Conservation (phyloP, 37 sponge, comb jelly and placozoan genomes). For the Lycopodina hypogea region DNA sequence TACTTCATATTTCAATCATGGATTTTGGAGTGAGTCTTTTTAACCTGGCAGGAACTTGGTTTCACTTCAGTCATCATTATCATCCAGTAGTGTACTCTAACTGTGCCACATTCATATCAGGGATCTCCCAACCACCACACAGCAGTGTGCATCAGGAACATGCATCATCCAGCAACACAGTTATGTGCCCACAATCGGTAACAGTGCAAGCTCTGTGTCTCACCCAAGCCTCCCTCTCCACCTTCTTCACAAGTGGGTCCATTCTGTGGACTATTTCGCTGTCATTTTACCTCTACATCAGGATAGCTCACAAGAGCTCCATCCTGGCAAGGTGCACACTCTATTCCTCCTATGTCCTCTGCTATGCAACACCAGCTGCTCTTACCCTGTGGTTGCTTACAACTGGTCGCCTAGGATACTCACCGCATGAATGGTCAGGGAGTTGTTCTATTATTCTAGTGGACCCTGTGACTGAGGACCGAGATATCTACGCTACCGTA, state of each 20-base stretch:
- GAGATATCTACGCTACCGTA: conserved; percentile 14
- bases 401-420: conserved; percentile 47
- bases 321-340: neutral
- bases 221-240: conserved; percentile 30
- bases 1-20: conserved; percentile 69
- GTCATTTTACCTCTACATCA: conserved; percentile 38
- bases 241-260: conserved; percentile 35
- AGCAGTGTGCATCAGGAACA: neutral
- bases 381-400: conserved; percentile 41
- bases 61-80: conserved; percentile 45
- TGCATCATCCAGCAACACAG: neutral
- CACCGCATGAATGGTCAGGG: conserved; percentile 65
- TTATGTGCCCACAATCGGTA: neutral
- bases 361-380: conserved; percentile 53
- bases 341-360: conserved; percentile 20
- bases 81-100: neutral
- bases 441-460: conserved; percentile 57
- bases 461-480: conserved; percentile 10
- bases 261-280: conserved; percentile 45
- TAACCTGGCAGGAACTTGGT: conserved; percentile 32
- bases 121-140: neutral
- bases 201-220: conserved; percentile 16
- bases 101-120: neutral
- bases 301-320: conserved; percentile 16
- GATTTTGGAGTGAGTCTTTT: conserved; percentile 48